Conservation (phyloP, 2,113 vertebrate species). For the Nerophis ophidion region DNA sequence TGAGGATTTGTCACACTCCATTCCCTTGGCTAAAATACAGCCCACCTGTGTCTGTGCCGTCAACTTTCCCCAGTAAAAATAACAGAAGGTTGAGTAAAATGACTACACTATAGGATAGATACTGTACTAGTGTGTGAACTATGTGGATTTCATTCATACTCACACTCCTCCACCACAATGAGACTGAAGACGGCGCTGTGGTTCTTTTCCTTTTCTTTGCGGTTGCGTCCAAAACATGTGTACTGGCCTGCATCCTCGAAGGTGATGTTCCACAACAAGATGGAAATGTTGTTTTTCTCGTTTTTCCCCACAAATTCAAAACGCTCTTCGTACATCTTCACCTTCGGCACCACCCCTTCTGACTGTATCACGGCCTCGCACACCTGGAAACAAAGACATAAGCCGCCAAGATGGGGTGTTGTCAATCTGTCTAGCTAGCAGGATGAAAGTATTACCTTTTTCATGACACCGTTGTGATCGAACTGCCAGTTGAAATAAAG, state of each 20-base stretch:
- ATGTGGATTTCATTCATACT: constrained; percentile 42
- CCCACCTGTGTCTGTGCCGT: too few species aligned
- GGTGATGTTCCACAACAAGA: constrained; percentile 80
- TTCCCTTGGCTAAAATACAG: too few species aligned
- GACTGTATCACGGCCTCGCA: constrained; percentile 66
- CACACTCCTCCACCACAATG: constrained; percentile 83
- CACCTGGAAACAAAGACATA: constrained; percentile 59
- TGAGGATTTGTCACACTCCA: too few species aligned
- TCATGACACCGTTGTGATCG: constrained; percentile 66
- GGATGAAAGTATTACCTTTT: constrained; percentile 44
- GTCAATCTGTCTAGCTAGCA: not conserved
- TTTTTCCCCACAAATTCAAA: constrained; percentile 78
- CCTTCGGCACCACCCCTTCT: constrained; percentile 36
- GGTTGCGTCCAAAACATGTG: constrained; percentile 86
- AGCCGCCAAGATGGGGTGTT: constrained; percentile 10
- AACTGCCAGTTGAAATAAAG: constrained; percentile 83
- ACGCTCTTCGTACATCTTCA: constrained; percentile 54
- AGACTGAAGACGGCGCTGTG: constrained; percentile 81
- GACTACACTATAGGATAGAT: too few species aligned
- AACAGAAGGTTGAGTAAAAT: too few species aligned
- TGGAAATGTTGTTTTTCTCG: constrained; percentile 78
- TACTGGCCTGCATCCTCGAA: constrained; percentile 86
- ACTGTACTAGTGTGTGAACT: too few species aligned
- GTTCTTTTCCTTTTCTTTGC: constrained; percentile 76
- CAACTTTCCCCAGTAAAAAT: too few species aligned